These are phyloP conservation scores for Drosophila kambysellisi DNA, from an alignment of 2,888 invertebrate species.

Conservation along the genomic window DNA sequence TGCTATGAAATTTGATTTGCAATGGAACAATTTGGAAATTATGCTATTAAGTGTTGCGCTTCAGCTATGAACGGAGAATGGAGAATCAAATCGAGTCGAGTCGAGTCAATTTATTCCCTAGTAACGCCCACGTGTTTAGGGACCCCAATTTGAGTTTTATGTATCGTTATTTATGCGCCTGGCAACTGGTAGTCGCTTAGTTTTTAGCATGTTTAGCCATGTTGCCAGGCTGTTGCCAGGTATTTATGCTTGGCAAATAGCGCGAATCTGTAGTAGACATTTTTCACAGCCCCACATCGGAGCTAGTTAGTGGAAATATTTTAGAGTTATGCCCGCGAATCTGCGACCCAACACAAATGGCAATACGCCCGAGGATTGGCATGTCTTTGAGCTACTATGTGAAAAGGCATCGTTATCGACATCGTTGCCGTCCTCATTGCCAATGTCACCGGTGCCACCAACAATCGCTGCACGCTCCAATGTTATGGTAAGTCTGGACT, in stretches of 20 bases:
- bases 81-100: not conserved
- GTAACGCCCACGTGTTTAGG: constrained; percentile 69
- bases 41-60: constrained; percentile 27
- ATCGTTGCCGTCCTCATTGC: constrained; percentile 37
- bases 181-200: constrained; percentile 60
- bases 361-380: constrained; percentile 90
- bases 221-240: constrained; percentile 53
- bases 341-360: constrained; percentile 70
- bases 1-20: constrained; percentile 40
- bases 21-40: constrained; percentile 45
- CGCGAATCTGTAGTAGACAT: constrained; percentile 38
- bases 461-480: constrained; percentile 5
- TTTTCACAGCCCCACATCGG: constrained; percentile 21
- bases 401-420: constrained; percentile 31
- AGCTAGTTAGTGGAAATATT: constrained; percentile 2
- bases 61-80: not conserved
- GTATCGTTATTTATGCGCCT: constrained; percentile 71
- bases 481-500: constrained; percentile 37
- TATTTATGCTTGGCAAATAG: constrained; percentile 64
- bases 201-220: constrained; percentile 22
- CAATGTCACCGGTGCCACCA: constrained; percentile 43
- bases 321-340: constrained; percentile 61
- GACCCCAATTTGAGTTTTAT: constrained; percentile 22
- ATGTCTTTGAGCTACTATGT: constrained; percentile 89
- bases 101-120: constrained; percentile 42